Evolutionary conservation across 2,113 vertebrate genomes (phyloP).

Genomic region (Nannobrachium achirus): DNA sequence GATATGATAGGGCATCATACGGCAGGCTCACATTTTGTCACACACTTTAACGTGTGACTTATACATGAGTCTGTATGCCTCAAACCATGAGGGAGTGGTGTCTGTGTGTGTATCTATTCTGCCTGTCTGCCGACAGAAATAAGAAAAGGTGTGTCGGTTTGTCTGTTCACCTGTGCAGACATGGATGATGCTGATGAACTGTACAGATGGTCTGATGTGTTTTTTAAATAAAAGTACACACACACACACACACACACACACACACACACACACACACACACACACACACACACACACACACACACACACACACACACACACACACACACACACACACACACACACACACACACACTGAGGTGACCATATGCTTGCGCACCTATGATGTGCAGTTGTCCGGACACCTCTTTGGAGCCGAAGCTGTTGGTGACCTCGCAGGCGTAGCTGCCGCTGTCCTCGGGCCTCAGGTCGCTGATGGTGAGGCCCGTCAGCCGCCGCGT

Average conservation of each 20-base stretch:
- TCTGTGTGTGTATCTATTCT: constrained; percentile 35
- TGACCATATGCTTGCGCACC: constrained; percentile 71
- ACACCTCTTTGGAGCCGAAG: constrained; percentile 95
- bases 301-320: too few species aligned
- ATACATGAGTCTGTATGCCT: constrained; percentile 40
- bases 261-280: too few species aligned
- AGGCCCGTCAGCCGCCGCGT: constrained; percentile 91
- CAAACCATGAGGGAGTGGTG: constrained; percentile 50
- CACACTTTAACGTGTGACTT: constrained; percentile 55
- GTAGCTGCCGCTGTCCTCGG: constrained; percentile 95
- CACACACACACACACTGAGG: too few species aligned
- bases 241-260: too few species aligned
- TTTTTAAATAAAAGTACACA: background rate
- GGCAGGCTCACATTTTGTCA: constrained; percentile 59
- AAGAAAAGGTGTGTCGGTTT: constrained; percentile 32
- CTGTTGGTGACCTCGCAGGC: constrained; percentile 98
- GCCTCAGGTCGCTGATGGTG: constrained; percentile 90
- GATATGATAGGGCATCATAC: constrained; percentile 61
- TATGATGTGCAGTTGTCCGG: constrained; percentile 90
- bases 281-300: too few species aligned
- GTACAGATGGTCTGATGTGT: background rate
- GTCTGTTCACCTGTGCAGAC: constrained; percentile 25
- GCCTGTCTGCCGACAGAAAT: constrained; percentile 25
- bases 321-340: too few species aligned
- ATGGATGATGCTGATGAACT: background rate